Evolutionary conservation across 2,888 invertebrate genomes (phyloP), one percentile per base, ranked within the genome.

Genomic region (Acronicta aceris): DNA sequence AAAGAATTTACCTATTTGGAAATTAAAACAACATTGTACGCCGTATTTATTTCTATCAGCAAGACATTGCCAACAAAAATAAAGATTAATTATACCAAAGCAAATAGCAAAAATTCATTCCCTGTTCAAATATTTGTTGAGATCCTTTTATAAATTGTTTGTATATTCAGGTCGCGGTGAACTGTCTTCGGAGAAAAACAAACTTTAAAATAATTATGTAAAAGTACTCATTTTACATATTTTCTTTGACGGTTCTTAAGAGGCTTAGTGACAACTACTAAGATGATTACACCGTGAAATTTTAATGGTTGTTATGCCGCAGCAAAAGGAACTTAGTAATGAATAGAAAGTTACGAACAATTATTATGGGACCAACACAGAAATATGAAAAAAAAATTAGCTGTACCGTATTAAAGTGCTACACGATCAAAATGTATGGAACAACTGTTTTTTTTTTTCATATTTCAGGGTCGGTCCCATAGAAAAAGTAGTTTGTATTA

Each of bases 51-150:
- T 15, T 36, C 33, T 46, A 50, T 33, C 33, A 43, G 59, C 43
- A 21, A 21, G 21, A 21, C 17, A 25, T 68, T 55, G 15, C 8
- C n/a, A 71, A 71, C 55, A 62, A 71, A 66, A 66, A 63, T 62
- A 59, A 56, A 50, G 49, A 71, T 36, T 55, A 65, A 69, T 70
- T 70, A 65, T 57, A 38, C 9, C 46, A 40, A 59, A 60, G 59
- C 51, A 69, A 59, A 69, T 51, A 70, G 33, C 49, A 65, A 70
- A 71, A 71, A 66, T 58, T 60, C 59, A 71, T 71, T 54, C 45
- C 5, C 8, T 42, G 50, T 46, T 36, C 59, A 53, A 71, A 71
- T 71, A 67, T 71, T 71, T 66, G 62, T 41, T 8, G 15, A 66
- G 71, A 46, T 53, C 25, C 27, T 33, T 61, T 43, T 41, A 51